Conservation (phyloP, 1,140 invertebrate genomes). For the Euwallacea fornicatus region DNA sequence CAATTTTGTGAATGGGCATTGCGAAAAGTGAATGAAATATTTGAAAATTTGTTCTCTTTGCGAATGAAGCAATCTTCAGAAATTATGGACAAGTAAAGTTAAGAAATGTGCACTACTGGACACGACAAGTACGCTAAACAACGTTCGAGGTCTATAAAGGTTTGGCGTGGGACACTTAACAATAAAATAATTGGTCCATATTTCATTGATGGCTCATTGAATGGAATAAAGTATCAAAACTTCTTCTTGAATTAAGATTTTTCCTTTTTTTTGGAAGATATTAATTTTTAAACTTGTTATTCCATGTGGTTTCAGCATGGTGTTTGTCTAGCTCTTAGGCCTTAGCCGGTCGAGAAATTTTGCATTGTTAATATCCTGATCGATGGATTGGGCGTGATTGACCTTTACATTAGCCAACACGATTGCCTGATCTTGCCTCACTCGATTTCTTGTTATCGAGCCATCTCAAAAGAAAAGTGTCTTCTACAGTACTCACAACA, state of each 20-base stretch:
- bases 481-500: neutral
- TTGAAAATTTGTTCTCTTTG: neutral
- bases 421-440: neutral
- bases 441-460: neutral
- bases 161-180: too few relatives aligned
- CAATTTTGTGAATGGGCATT: neutral
- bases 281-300: neutral
- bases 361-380: neutral
- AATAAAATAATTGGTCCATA: constrained; percentile 3
- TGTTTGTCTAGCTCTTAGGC: neutral
- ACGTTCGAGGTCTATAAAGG: neutral
- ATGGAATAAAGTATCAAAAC: neutral
- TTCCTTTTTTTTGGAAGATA: neutral
- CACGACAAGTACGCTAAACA: neutral
- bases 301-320: too few relatives aligned
- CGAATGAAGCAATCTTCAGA: neutral
- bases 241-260: constrained; percentile 1
- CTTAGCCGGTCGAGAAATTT: neutral
- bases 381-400: neutral
- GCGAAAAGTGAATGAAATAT: neutral
- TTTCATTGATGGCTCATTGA: neutral
- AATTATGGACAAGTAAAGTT: neutral
- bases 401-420: neutral
- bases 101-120: constrained; percentile 2
- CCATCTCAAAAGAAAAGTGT: neutral